Base-by-base conservation (phyloP, 2,888 invertebrate species). In the Eristalinus sepulchralis region DNA sequence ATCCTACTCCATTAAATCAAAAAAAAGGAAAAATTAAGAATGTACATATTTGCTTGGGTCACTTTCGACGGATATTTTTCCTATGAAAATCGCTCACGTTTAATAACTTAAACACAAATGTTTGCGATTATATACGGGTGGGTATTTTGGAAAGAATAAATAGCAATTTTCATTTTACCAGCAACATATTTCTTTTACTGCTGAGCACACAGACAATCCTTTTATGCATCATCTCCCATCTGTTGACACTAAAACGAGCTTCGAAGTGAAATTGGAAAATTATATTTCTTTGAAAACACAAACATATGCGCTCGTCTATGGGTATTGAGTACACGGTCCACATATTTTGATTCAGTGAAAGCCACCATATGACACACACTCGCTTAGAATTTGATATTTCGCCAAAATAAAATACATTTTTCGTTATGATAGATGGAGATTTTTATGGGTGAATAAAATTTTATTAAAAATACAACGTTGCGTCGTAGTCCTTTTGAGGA, bases 211-310 rank as follows among this genome's bases (percentile, higher is more conserved):
- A 66, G 17, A 53, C 47, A 47, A 66, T 66, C 66, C 24, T 36
- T 47, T 31, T 17, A 53, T 47, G 34, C 47, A 27, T 47, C 64
- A 27, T 66, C n/a, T 17, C 13, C 24, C 27, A 64, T 64, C 24
- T 39, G 39, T 24, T 27, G 24, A 66, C 24, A 4, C 20, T 13
- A 27, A 39, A 66, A 47, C 47, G 39, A 66, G 66, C 66, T 66
- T 27, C 47, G 36, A 47, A 66, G 27, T 66, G 27, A 66, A 66
- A 66, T 66, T 66, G 47, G 27, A 66, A 66, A 66, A 66, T 47
- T 31, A 47, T 27, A 66, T 31, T 24, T 53, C 47, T n/a, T 17
- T 17, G 9, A 47, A 17, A 6, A 17, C 27, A 9, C 24, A 66
- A 66, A 17, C 66, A 66, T 27, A 47, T 17, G 64, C 17, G 39